Base-by-base conservation (phyloP, 1,140 invertebrate species). In the Drosophila sucinea region DNA sequence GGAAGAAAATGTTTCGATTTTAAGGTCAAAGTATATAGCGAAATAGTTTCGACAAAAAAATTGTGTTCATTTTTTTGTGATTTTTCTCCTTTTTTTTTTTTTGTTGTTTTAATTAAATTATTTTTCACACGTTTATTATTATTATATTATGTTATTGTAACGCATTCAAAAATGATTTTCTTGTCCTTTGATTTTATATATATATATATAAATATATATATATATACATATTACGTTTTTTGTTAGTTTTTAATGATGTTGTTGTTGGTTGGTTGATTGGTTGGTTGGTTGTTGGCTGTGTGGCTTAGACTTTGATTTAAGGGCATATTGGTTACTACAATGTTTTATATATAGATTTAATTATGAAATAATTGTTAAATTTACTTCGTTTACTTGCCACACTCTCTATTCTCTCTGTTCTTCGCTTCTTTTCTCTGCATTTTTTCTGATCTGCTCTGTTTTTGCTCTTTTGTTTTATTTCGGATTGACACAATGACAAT, bases 261-360 rank as follows among this genome's bases (percentile, higher is more conserved):
- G 17, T 17, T 17, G 17, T 38, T 38, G 2, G 35, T 38, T 38
- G 33, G 10, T 35, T 35, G 1, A 10, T 38, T 38, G 35, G 10
- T 38, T 38, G 35, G 58, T 75, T 75, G 60, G 58, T 77, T 71
- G 71, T 74, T 77, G 75, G 75, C 63, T 85, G 57, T 81, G 44
- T 78, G 60, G 29, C 38, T 81, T 82, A 87, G 83, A 86, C 83
- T 87, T 87, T 86, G 62, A 77, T 82, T 87, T 87, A 82, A 86
- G 82, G 82, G 83, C 82, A 86, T 82, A 79, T 86, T 81, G 82
- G 78, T 85, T 86, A 78, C 82, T 78, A 87, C 72, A 56, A 73
- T 82, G 82, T 70, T 82, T 77, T 76, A 67, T 69, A 73, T 83
- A 72, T 83, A 85, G 77, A 62, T 56, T 72, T 79, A 74, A 66